Percentiles rank a stretch among this genome's conserved stretches.
Evolutionary conservation across 2,888 invertebrate species (phyloP).

Genomic region (Nomada lathburiana): DNA sequence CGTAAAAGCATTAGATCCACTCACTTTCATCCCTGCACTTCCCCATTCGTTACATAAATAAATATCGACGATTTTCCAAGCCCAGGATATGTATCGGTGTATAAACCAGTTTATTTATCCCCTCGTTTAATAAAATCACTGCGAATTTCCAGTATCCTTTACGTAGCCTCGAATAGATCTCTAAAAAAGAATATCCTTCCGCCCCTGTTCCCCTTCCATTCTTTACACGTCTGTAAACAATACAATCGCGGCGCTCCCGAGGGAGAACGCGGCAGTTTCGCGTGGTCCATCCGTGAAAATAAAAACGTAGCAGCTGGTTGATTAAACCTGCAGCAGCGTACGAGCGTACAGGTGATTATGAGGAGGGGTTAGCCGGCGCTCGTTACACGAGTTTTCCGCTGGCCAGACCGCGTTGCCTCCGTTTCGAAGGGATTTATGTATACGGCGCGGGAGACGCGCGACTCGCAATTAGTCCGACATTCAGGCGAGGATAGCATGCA

Average conservation of each 20-base stretch:
- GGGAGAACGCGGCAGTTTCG: not conserved
- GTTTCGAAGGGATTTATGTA: constrained; percentile 65
- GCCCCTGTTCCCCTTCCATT: too few species aligned
- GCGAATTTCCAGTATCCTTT: too few species aligned
- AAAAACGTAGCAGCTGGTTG: constrained; percentile 14
- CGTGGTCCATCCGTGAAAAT: not conserved
- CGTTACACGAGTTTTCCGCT: constrained; percentile 63
- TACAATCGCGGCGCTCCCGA: not conserved
- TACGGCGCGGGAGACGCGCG: constrained; percentile 35
- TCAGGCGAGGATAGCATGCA: constrained; percentile 64
- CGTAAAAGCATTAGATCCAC: not conserved
- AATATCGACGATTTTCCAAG: too few species aligned
- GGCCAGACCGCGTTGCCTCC: constrained; percentile 52
- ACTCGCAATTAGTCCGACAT: constrained; percentile 72
- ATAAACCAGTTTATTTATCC: too few species aligned
- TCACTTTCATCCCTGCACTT: not conserved
- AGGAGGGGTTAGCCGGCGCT: constrained; percentile 30
- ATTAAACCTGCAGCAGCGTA: constrained; percentile 39
- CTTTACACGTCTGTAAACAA: too few species aligned
- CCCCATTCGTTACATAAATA: too few species aligned
- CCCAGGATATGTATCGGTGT: too few species aligned
- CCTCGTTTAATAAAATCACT: too few species aligned
- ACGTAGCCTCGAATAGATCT: too few species aligned
- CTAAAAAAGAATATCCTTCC: too few species aligned
- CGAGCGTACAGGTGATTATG: constrained; percentile 43